Conservation (phyloP, 2,113 vertebrate species). For the Pangasianodon hypophthalmus region DNA sequence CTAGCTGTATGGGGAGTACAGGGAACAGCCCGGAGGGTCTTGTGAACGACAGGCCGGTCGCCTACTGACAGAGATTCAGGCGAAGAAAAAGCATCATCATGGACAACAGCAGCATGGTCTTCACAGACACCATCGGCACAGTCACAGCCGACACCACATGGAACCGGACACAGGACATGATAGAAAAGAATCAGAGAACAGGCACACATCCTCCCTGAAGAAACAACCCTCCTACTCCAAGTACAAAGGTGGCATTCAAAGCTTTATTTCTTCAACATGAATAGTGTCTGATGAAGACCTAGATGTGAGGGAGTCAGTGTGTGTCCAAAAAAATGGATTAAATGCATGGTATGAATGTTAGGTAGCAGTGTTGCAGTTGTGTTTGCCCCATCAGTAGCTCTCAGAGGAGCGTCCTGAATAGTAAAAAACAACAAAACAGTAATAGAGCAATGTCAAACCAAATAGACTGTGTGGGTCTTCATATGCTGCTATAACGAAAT, state of each 20-base stretch:
- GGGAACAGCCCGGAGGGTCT: conserved; percentile 75
- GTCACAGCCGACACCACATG: conserved; percentile 35
- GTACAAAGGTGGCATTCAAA: conserved; percentile 73
- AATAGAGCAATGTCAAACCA: neutral
- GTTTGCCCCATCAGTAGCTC: neutral
- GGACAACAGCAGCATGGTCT: conserved; percentile 30
- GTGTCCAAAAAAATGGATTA: neutral
- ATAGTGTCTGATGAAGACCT: neutral
- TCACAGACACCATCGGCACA: conserved; percentile 49
- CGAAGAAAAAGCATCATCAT: conserved; percentile 65
- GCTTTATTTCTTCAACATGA: neutral
- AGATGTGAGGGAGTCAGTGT: neutral
- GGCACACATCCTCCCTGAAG: conserved; percentile 58
- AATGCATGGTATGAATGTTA: neutral
- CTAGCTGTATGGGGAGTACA: conserved; percentile 87
- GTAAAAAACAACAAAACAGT: neutral
- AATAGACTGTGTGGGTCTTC: neutral
- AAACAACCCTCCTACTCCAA: conserved; percentile 80
- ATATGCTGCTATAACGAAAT: neutral
- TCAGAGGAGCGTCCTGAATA: neutral
- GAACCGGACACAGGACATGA: conserved; percentile 12
- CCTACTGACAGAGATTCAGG: conserved; percentile 72
- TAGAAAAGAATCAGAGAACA: conserved; percentile 31
- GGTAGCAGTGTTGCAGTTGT: neutral
- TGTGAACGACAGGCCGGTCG: conserved; percentile 74